phyloP scores from a whole-genome alignment of 2,113 vertebrate species.

The Anhinga rufa region DNA sequence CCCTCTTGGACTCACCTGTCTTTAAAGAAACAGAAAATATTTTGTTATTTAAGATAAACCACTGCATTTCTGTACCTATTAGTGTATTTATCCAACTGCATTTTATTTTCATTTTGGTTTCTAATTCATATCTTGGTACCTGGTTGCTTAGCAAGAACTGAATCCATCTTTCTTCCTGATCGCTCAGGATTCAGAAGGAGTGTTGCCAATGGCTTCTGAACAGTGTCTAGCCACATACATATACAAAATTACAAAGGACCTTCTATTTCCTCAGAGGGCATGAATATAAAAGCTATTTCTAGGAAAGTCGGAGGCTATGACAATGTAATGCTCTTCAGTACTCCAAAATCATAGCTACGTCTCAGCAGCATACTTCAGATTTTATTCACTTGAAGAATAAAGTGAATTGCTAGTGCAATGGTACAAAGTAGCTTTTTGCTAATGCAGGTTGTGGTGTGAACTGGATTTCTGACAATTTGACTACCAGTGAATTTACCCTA shows the following conservation, averaged over 20 bases:
- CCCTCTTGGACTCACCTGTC: background rate
- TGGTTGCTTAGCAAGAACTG: background rate
- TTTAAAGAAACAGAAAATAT: background rate
- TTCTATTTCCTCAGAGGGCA: background rate
- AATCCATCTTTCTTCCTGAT: background rate
- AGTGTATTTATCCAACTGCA: background rate
- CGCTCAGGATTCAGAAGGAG: background rate
- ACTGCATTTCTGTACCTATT: background rate
- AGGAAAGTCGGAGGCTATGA: background rate
- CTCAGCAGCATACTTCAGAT: background rate
- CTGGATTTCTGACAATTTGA: background rate
- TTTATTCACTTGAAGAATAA: background rate
- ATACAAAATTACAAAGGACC: background rate
- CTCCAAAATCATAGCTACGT: background rate
- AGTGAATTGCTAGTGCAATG: background rate
- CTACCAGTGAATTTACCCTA: background rate
- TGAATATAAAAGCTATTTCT: background rate
- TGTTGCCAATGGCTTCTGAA: background rate
- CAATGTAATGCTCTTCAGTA: background rate
- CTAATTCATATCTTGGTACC: background rate
- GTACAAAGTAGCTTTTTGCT: background rate
- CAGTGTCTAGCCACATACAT: background rate
- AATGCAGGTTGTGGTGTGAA: background rate
- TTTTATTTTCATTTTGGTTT: background rate
- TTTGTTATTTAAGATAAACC: background rate